Evolutionary conservation across 2,888 invertebrate genomes (phyloP), one percentile per base, ranked within the genome.

Genomic region (Phyllotreta striolata): DNA sequence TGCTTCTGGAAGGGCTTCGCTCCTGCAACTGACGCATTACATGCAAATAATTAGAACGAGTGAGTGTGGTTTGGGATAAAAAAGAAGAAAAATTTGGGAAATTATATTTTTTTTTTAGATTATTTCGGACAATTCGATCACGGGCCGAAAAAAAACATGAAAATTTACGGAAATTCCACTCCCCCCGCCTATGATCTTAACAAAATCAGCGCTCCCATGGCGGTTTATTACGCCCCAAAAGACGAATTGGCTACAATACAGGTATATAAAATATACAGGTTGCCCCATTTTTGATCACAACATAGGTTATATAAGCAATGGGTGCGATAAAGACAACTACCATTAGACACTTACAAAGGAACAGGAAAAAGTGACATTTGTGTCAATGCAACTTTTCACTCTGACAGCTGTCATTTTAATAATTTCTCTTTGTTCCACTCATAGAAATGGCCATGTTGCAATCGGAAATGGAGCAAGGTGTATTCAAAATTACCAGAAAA

Each of bases 101-200:
- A 39, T 39, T 3, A 40, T 7, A 7, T 40, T 13, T 44, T 40
- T 55, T 40, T 51, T 59, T 41, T 43, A 65, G 66, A 57, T 35
- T 49, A 47, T 41, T 71, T 71, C 49, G 41, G 52, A 8, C 62
- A 64, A 12, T 71, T 57, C 35, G 66, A 71, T 49, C 65, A 71
- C 43, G 71, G 70, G 10, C n/a, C 34, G 7, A 55, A 43, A 6
- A 61, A 9, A 40, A 71, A 70, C 47, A 41, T 61, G 13, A n/a
- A 43, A 34, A 39, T 62, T 4, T 71, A 71, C 40, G 61, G 63
- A 44, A 62, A 58, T 35, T 35, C 41, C 12, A 43, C 41, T 0
- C 68, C 70, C 39, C 67, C 69, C 8, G 14, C 12, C 1, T 70
- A 70, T 41, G 56, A 66, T 46, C 51, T 64, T 6, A 24, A 59